Conservation (phyloP, 2,888 invertebrate species). For the Eremobia ochroleuca region DNA sequence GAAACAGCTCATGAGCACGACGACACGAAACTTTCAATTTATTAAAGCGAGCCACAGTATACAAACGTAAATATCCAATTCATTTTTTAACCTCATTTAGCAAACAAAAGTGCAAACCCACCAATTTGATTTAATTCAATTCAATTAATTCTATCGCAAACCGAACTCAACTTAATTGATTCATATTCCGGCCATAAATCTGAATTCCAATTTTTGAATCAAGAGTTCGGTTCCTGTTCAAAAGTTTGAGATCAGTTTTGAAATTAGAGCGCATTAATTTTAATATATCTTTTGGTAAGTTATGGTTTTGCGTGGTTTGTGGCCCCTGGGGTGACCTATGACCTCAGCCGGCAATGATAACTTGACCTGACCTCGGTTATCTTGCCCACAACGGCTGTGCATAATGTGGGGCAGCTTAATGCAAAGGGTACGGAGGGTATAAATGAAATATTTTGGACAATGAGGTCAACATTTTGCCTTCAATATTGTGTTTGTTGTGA, state of each 20-base stretch:
- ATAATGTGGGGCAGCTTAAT: slow-evolving; percentile 50
- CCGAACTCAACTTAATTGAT: slow-evolving; percentile 35
- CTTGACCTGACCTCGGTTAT: slow-evolving; percentile 59
- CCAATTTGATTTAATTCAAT: slow-evolving; percentile 15
- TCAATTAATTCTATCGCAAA: slow-evolving; percentile 25
- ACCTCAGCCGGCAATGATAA: slow-evolving; percentile 43
- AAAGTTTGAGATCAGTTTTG: slow-evolving; percentile 30
- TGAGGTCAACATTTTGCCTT: slow-evolving; percentile 38
- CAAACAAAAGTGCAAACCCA: slow-evolving; percentile 13
- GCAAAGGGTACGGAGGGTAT: slow-evolving; percentile 51
- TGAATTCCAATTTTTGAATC: slow-evolving; percentile 12
- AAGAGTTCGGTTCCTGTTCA: not conserved
- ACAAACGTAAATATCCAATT: slow-evolving; percentile 14
- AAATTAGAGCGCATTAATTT: slow-evolving; percentile 41
- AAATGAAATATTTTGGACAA: slow-evolving; percentile 55
- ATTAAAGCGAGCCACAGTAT: not conserved
- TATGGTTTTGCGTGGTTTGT: not conserved
- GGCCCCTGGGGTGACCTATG: slow-evolving; percentile 24
- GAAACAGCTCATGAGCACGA: not conserved
- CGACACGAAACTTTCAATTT: not conserved
- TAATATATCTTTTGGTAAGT: slow-evolving; percentile 18
- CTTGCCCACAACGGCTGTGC: slow-evolving; percentile 40
- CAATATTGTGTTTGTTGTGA: slow-evolving; percentile 17
- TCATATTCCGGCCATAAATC: slow-evolving; percentile 43
- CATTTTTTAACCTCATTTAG: slow-evolving; percentile 2